A percentile compares a stretch with the other conserved stretches of the same genome.
Evolutionary conservation across 2,113 vertebrate species (phyloP).

Genomic region (Lampris incognitus): DNA sequence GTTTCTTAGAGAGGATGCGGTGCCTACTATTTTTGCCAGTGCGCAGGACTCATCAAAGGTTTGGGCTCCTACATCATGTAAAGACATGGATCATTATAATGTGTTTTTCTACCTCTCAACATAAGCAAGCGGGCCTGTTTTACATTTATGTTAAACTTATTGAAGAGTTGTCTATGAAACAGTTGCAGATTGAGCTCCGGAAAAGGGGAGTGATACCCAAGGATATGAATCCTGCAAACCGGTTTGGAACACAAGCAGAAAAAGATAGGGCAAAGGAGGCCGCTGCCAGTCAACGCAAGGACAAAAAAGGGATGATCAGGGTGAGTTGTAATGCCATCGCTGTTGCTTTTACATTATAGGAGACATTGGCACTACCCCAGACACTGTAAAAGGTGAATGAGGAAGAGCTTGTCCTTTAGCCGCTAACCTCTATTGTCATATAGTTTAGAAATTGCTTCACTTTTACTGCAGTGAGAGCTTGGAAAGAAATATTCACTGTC

Average conservation of each 20-base stretch:
- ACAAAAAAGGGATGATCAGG: slow-evolving; percentile 76
- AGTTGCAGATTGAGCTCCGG: slow-evolving; percentile 79
- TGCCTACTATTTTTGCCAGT: slow-evolving; percentile 80
- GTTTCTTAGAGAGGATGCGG: slow-evolving; percentile 83
- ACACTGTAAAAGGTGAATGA: too few relatives aligned
- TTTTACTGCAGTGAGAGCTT: too few relatives aligned
- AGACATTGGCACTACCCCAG: too few relatives aligned
- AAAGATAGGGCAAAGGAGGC: slow-evolving; percentile 63
- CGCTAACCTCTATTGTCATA: too few relatives aligned
- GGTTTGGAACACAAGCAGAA: slow-evolving; percentile 55
- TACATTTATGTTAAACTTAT: background rate
- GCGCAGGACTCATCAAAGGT: slow-evolving; percentile 77
- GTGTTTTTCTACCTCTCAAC: background rate
- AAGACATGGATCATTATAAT: background rate
- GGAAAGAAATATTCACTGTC: too few relatives aligned
- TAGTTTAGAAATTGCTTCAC: too few relatives aligned
- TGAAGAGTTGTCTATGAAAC: background rate
- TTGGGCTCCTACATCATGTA: background rate
- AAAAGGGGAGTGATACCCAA: slow-evolving; percentile 74
- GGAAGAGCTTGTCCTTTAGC: too few relatives aligned
- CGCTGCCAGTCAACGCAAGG: slow-evolving; percentile 57
- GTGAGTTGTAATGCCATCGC: slow-evolving; percentile 43
- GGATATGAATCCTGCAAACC: slow-evolving; percentile 56
- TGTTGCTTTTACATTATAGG: background rate
- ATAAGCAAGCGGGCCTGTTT: background rate